Percentiles rank a stretch among this genome's conserved stretches.
Conservation (phyloP, 2,113 vertebrate species). For the Mormoops blainvillei region DNA sequence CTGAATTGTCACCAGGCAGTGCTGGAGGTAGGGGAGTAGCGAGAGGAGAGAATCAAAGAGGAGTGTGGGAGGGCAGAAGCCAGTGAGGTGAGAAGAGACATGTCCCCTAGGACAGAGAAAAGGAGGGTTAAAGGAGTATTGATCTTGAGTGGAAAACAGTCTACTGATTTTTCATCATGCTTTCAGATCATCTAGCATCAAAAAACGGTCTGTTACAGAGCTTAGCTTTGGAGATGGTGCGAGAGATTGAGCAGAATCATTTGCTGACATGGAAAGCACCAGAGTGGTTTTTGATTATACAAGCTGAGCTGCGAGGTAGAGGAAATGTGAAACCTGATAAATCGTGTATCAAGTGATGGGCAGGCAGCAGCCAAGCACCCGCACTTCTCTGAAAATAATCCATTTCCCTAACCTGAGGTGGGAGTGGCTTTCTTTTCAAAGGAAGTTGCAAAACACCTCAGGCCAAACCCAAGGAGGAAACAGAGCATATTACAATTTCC, state of each 20-base stretch:
- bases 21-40: background rate
- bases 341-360: conserved; percentile 17
- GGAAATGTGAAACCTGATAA: conserved; percentile 66
- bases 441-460: background rate
- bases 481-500: background rate
- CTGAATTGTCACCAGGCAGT: background rate
- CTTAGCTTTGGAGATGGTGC: conserved; percentile 74
- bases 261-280: conserved; percentile 75
- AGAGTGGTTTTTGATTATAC: conserved; percentile 77
- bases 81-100: conserved; percentile 24
- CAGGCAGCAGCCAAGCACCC: conserved; percentile 54
- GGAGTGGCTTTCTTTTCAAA: background rate
- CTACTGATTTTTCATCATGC: conserved; percentile 61
- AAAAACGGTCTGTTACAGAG: conserved; percentile 76
- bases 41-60: background rate
- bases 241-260: conserved; percentile 71
- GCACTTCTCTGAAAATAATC: background rate
- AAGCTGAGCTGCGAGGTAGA: conserved; percentile 64
- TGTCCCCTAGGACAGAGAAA: conserved; percentile 18
- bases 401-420: background rate
- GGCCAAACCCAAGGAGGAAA: background rate
- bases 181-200: conserved; percentile 78
- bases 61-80: background rate
- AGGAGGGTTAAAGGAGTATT: conserved; percentile 76
- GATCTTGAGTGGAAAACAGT: conserved; percentile 78